Evolutionary conservation across 2,888 invertebrate species (phyloP), one percentile per base, ranked within the genome.

Genomic region (Hypomecis punctinalis): DNA sequence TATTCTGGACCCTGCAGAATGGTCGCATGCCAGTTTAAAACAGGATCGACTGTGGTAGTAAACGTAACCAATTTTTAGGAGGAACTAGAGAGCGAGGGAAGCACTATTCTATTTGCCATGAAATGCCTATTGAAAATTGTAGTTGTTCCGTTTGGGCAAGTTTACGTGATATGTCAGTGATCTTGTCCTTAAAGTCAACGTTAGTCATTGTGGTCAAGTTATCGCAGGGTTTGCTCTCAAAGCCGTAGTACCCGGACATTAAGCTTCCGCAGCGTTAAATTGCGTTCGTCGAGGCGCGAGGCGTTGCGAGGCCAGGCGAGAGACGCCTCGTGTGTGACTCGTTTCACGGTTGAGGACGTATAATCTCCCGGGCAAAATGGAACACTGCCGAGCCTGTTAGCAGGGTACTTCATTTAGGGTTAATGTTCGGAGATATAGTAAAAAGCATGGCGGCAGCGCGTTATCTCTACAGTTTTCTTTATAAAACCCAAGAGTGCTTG

Each of bases 381-480:
- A 11, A 49, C 49, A 36, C 49, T 8, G 9, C 37, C 49, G 11
- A 36, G 49, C 9, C 40, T 43, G 51, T 52, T 60, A 45, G n/a
- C 37, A 5, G n/a, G 10, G 51, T 36, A 36, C 35, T 49, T 42
- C 39, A 53, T 40, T 46, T 42, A 10, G 9, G 10, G 51, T 60
- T 59, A 11, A 51, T 61, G 55, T 56, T n/a, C 5, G 35, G 54
- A 52, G 13, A 46, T 46, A n/a, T n/a, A n/a, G n/a, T n/a, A n/a
- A n/a, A n/a, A n/a, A n/a, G n/a, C n/a, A n/a, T n/a, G n/a, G n/a
- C n/a, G n/a, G n/a, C n/a, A n/a, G n/a, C n/a, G n/a, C n/a, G n/a
- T n/a, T n/a, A n/a, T n/a, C n/a, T n/a, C n/a, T n/a, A n/a, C n/a
- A n/a, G n/a, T n/a, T n/a, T n/a, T n/a, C n/a, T n/a, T n/a, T n/a